Base-by-base conservation (phyloP, 2,113 vertebrate species). In the Speoplatyrhinus poulsoni region DNA sequence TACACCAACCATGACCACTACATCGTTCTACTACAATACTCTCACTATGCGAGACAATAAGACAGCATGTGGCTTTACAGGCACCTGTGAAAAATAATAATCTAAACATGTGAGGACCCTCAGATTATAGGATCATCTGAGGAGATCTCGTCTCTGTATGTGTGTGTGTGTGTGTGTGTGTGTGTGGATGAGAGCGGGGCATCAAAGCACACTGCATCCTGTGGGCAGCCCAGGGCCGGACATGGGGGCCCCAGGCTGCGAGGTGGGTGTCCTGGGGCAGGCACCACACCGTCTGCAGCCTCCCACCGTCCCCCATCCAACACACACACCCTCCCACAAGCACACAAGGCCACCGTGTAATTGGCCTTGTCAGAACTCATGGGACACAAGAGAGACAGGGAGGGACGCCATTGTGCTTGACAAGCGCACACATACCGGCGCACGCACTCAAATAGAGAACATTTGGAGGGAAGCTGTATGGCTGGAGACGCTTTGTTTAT, bases 161-260 rank as follows among this genome's bases (percentile, higher is more conserved):
- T 62, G 19, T 69, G 32, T 77, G 48, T 59, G 11, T 49, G 57
- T 67, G 58, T 65, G 2, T 57, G 58, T 61, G 67, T 36, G 53
- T 60, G 12, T 64, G 69, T 65, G 67, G 73, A 85, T 76, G 68
- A 71, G 74, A 76, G 16, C 36, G 65, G 19, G 67, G 77, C 77
- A 85, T 90, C 85, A 90, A 90, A 90, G 89, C 67, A 54, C 33
- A 12, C 4, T 26, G 70, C 85, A 89, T 88, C 87, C 89, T 89
- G 87, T 90, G 87, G 87, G 87, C 82, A 82, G 69, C 85, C 83
- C 83, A 84, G 82, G 86, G 89, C 85, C 87, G 86, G 82, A 79
- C 81, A 79, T 79, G 81, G 50, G 77, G 79, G 76, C 70, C 64
- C 62, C 76, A 71, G 75, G 75, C 77, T 69, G 62, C 86, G 71